Evolutionary conservation across 1,140 invertebrate species (phyloP).

Genomic region (Aphelenchoides avenae): DNA sequence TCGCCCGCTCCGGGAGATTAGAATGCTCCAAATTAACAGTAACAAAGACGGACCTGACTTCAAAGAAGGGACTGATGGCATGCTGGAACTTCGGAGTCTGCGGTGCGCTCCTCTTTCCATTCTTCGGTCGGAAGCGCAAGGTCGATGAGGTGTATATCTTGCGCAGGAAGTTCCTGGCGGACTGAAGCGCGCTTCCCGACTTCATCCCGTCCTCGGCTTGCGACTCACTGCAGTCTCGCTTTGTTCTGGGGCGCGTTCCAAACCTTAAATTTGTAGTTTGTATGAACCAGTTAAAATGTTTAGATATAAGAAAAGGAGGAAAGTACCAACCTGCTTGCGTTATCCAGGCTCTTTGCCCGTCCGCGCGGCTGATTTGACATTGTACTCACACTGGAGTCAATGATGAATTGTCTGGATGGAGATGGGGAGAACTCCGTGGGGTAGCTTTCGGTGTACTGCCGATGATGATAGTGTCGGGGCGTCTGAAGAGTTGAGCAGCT

Average conservation of each 20-base stretch:
- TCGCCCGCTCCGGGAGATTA: neutral
- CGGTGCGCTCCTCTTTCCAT: neutral
- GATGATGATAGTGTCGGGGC: neutral
- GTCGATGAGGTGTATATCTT: slow-evolving; percentile 34
- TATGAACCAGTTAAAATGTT: too few species aligned
- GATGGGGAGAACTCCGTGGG: too few species aligned
- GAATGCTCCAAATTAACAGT: neutral
- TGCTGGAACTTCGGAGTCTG: slow-evolving; percentile 1
- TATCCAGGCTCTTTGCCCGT: slow-evolving; percentile 38
- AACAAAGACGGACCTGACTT: slow-evolving; percentile 17
- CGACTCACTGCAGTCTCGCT: neutral
- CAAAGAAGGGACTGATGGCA: slow-evolving; percentile 22
- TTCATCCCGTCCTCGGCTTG: neutral
- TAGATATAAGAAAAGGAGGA: neutral
- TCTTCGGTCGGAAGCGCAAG: slow-evolving; percentile 9
- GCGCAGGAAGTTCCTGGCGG: slow-evolving; percentile 36
- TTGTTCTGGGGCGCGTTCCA: neutral
- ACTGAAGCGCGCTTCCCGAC: slow-evolving; percentile 7
- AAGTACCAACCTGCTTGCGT: slow-evolving; percentile 20
- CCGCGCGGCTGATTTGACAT: too few species aligned
- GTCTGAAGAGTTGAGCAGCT: slow-evolving; percentile 2
- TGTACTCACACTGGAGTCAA: too few species aligned
- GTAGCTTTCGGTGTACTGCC: neutral
- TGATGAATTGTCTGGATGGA: too few species aligned
- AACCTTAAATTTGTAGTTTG: slow-evolving; percentile 4